These are phyloP conservation scores for Arbacia lixula DNA, from an alignment of 53 echinoderm and acorn worm genomes.

Conservation along the genomic window DNA sequence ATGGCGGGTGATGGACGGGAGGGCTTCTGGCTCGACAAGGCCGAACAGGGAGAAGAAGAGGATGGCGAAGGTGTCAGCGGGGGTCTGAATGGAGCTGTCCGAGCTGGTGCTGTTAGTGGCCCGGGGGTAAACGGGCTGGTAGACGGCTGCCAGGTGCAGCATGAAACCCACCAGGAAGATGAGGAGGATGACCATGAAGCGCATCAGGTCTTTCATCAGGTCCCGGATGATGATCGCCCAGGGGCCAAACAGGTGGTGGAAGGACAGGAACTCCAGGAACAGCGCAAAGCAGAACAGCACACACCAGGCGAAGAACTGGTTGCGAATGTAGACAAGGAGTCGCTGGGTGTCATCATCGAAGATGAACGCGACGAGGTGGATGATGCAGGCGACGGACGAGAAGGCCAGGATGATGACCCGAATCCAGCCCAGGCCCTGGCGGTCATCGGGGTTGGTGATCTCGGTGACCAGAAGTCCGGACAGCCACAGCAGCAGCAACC, in stretches of 20 bases:
- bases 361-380: slow-evolving; percentile 77
- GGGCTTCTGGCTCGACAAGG: slow-evolving; percentile 80
- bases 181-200: slow-evolving; percentile 95
- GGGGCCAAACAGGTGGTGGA: slow-evolving; percentile 96
- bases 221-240: slow-evolving; percentile 99
- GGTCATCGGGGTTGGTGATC: slow-evolving; percentile 89
- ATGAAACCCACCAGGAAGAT: slow-evolving; percentile 96
- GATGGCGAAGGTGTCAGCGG: slow-evolving; percentile 83
- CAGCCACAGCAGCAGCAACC: slow-evolving; percentile 91
- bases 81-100: slow-evolving; percentile 70
- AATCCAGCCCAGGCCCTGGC: slow-evolving; percentile 93
- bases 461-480: slow-evolving; percentile 88
- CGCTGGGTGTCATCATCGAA: slow-evolving; percentile 36
- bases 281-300: slow-evolving; percentile 86
- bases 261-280: slow-evolving; percentile 90
- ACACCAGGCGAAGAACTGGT: slow-evolving; percentile 93
- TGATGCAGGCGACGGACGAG: slow-evolving; percentile 79
- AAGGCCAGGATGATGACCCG: slow-evolving; percentile 84
- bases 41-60: slow-evolving; percentile 97
- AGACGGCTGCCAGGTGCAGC: slow-evolving; percentile 94
- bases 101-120: background rate
- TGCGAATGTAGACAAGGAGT: slow-evolving; percentile 79
- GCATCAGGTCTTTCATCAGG: slow-evolving; percentile 92
- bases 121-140: slow-evolving; percentile 85
- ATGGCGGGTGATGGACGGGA: slow-evolving; percentile 75